Conservation (phyloP, 2,113 vertebrate genomes). For the Pelmatolapia mariae region DNA sequence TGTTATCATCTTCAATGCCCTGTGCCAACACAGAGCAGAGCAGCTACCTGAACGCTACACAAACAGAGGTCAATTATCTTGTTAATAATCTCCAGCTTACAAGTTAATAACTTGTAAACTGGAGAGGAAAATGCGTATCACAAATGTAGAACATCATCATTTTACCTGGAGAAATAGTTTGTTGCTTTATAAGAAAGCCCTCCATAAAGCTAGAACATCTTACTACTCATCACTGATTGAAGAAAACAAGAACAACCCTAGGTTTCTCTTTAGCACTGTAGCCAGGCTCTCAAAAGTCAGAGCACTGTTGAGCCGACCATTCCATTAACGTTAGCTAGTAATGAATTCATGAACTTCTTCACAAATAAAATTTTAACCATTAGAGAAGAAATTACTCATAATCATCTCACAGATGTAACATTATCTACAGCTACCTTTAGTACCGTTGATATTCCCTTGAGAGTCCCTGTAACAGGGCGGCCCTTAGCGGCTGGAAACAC, state of each 20-base stretch:
- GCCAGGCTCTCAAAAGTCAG: background rate
- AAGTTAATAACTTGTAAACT: accelerated
- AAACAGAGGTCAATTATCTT: background rate
- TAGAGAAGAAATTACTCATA: accelerated
- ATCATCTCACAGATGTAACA: accelerated
- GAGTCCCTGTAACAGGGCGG: background rate
- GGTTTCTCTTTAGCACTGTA: background rate
- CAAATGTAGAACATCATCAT: background rate
- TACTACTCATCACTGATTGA: background rate
- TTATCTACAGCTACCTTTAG: background rate
- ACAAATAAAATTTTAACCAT: background rate
- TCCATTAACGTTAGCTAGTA: background rate
- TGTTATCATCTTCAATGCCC: background rate
- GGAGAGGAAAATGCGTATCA: background rate
- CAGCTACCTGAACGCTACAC: background rate
- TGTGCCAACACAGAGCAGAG: background rate
- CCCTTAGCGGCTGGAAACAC: background rate
- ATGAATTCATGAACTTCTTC: background rate
- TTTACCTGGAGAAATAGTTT: background rate
- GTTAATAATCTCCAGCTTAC: background rate
- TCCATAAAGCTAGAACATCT: background rate
- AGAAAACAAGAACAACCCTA: background rate
- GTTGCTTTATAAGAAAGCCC: background rate
- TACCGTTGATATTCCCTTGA: accelerated
- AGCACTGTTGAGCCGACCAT: background rate